These are phyloP conservation scores for Perca fluviatilis DNA, from an alignment of 2,113 vertebrate genomes.

Conservation along the genomic window DNA sequence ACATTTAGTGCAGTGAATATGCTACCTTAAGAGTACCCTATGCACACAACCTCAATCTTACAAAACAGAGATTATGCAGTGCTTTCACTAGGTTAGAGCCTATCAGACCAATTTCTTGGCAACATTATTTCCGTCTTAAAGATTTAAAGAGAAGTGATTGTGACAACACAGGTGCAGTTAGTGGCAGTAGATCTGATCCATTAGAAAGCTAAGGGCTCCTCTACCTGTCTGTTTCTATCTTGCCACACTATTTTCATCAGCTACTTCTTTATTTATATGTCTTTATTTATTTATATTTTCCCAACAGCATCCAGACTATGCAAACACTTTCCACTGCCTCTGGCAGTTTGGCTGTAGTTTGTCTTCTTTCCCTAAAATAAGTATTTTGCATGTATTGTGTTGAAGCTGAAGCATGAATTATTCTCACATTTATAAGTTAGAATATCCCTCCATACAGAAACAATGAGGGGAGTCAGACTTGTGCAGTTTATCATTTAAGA, in stretches of 20 bases:
- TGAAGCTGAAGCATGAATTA: conserved; percentile 53
- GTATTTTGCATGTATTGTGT: conserved; percentile 38
- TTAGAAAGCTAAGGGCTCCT: conserved; percentile 15
- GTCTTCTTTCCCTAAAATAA: conserved; percentile 33
- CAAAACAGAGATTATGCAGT: not conserved
- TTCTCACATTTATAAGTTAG: conserved; percentile 51
- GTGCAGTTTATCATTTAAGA: conserved; percentile 13
- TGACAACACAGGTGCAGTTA: conserved; percentile 30
- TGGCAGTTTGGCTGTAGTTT: conserved; percentile 48
- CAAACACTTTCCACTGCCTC: conserved; percentile 64
- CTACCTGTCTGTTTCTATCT: conserved; percentile 10
- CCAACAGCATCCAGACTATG: conserved; percentile 32
- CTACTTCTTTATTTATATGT: conserved; percentile 37
- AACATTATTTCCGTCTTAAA: conserved; percentile 21
- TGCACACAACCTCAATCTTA: not conserved
- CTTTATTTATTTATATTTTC: conserved; percentile 53
- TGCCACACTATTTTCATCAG: conserved; percentile 38
- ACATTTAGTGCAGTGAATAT: conserved; percentile 15
- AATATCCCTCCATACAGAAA: conserved; percentile 29
- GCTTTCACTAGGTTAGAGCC: not conserved
- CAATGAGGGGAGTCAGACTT: conserved; percentile 9
- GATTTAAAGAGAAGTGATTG: conserved; percentile 37
- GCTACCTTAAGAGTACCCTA: not conserved
- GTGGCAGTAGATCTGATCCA: conserved; percentile 41
- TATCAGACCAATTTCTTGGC: conserved; percentile 18